Conservation (phyloP, 1,140 invertebrate genomes). For the Anastrepha obliqua region DNA sequence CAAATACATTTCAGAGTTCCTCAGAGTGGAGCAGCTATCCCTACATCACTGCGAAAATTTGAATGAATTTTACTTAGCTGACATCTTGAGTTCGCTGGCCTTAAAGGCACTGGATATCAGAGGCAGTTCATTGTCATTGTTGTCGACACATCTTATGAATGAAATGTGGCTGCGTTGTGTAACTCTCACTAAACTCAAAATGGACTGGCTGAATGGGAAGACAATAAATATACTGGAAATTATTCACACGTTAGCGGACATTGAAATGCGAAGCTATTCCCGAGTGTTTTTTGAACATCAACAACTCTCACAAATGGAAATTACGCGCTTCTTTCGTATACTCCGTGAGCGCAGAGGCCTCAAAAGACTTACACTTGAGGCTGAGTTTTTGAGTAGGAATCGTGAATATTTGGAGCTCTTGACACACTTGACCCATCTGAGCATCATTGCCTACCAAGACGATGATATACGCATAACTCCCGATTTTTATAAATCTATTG, state of each 20-base stretch:
- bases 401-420: constrained; percentile 5
- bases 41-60: neutral
- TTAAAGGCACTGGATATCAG: neutral
- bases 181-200: neutral
- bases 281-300: neutral
- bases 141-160: neutral
- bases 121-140: too few relatives aligned
- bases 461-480: neutral
- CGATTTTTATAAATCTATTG: neutral
- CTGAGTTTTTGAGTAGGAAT: constrained; percentile 20
- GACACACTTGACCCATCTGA: neutral
- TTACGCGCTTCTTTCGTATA: neutral
- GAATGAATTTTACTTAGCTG: neutral
- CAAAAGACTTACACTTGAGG: neutral
- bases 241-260: neutral
- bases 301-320: neutral
- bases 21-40: neutral
- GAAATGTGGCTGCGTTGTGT: neutral
- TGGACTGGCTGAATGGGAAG: neutral
- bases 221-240: constrained; percentile 4
- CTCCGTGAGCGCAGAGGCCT: neutral
- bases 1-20: constrained; percentile 5
- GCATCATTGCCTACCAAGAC: neutral
- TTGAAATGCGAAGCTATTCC: neutral
- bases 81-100: neutral